Conservation (phyloP, 2,113 vertebrate species). For the Pollachius pollachius region DNA sequence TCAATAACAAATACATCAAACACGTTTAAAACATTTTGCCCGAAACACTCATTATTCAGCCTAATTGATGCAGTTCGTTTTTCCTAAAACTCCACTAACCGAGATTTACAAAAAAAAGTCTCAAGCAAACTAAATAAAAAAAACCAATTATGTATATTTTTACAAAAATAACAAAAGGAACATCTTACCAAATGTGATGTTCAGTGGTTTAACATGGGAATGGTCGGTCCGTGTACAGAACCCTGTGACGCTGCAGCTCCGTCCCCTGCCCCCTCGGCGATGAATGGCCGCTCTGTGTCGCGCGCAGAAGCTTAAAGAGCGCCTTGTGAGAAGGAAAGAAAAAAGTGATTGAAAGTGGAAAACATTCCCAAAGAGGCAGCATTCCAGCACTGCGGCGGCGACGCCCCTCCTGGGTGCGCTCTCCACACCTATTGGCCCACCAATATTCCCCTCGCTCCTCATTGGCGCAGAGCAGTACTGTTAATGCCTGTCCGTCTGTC, state of each 20-base stretch:
- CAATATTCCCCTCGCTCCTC: slow-evolving; percentile 30
- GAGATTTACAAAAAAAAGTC: too few relatives aligned
- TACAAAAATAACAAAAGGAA: neutral
- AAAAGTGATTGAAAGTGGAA: slow-evolving; percentile 75
- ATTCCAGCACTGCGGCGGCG: slow-evolving; percentile 49
- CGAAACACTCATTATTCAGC: too few relatives aligned
- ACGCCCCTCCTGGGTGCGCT: slow-evolving; percentile 28
- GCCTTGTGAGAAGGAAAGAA: slow-evolving; percentile 75
- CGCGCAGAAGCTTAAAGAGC: slow-evolving; percentile 78
- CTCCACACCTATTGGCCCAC: slow-evolving; percentile 46
- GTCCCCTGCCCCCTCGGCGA: slow-evolving; percentile 49
- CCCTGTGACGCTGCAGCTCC: slow-evolving; percentile 36
- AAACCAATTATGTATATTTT: neutral
- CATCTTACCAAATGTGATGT: slow-evolving; percentile 62
- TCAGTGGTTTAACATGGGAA: slow-evolving; percentile 70
- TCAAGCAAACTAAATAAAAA: too few relatives aligned
- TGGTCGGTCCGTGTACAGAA: slow-evolving; percentile 69
- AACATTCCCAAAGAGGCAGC: slow-evolving; percentile 76
- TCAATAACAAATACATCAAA: too few relatives aligned
- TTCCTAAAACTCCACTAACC: too few relatives aligned
- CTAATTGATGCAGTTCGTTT: too few relatives aligned
- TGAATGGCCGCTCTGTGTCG: slow-evolving; percentile 83
- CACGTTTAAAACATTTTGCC: too few relatives aligned
- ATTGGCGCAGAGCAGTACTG: slow-evolving; percentile 42
- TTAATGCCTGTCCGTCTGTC: slow-evolving; percentile 51